These are phyloP conservation scores for Patella depressa DNA, from an alignment of 2,888 invertebrate species.

Conservation along the genomic window DNA sequence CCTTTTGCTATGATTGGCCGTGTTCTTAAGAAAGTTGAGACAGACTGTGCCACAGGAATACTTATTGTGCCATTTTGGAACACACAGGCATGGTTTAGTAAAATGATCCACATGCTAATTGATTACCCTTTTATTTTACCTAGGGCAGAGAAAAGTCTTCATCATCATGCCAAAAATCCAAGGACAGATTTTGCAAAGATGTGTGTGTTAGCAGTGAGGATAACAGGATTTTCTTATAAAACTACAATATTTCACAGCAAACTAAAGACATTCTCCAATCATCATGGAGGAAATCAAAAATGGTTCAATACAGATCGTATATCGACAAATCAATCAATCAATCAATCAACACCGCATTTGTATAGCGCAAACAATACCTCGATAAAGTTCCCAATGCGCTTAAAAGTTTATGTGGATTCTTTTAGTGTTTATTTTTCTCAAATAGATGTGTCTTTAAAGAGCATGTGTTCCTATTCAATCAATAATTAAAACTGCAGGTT, in stretches of 20 bases:
- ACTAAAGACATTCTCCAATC: constrained; percentile 9
- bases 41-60: constrained; percentile 19
- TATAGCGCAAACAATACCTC: no score
- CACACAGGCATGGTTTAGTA: constrained; percentile 29
- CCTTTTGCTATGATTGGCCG: constrained; percentile 22
- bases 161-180: not conserved
- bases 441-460: not conserved
- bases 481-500: constrained; percentile 14
- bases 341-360: not conserved
- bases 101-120: constrained; percentile 21
- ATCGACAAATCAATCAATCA: constrained; percentile 15
- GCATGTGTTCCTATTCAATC: constrained; percentile 4
- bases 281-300: constrained; percentile 16
- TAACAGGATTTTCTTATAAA: constrained; percentile 5
- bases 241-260: constrained; percentile 3
- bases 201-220: constrained; percentile 1
- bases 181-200: not conserved
- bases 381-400: no score
- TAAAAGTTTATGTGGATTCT: no score
- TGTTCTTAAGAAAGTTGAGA: constrained; percentile 22
- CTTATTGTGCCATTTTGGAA: constrained; percentile 29
- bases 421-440: no score
- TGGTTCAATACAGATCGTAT: constrained; percentile 18
- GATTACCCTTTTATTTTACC: not conserved
- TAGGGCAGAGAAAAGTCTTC: not conserved